Conservation (phyloP, 2,888 invertebrate genomes). For the Helicoverpa assulta region DNA sequence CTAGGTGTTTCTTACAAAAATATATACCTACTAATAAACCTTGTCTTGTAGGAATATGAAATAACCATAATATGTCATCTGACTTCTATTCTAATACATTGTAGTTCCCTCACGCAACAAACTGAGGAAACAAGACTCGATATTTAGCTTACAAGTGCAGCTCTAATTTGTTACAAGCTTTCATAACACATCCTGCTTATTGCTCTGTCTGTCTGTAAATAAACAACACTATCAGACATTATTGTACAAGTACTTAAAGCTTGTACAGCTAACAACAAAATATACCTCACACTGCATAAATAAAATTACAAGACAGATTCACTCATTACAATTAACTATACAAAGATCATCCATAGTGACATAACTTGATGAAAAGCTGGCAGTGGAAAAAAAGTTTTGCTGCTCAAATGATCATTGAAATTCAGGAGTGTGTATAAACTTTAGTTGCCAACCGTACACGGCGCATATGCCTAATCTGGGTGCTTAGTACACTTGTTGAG, state of each 20-base stretch:
- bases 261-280: background rate
- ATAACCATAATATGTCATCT: no score
- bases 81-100: no score
- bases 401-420: no score
- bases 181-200: conserved; percentile 24
- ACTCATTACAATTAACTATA: no score
- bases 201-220: conserved; percentile 27
- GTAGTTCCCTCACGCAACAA: background rate
- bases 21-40: background rate
- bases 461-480: conserved; percentile 33
- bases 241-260: conserved; percentile 14
- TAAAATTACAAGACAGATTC: background rate
- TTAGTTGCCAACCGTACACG: background rate
- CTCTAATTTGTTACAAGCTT: conserved; percentile 14
- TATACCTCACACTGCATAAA: background rate
- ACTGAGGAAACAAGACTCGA: background rate
- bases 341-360: background rate
- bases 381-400: background rate
- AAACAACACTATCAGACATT: conserved; percentile 33
- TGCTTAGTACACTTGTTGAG: conserved; percentile 51
- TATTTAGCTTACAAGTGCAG: conserved; percentile 20
- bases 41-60: no score
- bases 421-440: background rate
- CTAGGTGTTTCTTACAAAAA: background rate
- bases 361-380: background rate